A percentile compares a stretch with the other conserved stretches of the same genome.
These are phyloP conservation scores for Andrena dorsata DNA, from an alignment of 2,888 invertebrate species.

Conservation along the genomic window DNA sequence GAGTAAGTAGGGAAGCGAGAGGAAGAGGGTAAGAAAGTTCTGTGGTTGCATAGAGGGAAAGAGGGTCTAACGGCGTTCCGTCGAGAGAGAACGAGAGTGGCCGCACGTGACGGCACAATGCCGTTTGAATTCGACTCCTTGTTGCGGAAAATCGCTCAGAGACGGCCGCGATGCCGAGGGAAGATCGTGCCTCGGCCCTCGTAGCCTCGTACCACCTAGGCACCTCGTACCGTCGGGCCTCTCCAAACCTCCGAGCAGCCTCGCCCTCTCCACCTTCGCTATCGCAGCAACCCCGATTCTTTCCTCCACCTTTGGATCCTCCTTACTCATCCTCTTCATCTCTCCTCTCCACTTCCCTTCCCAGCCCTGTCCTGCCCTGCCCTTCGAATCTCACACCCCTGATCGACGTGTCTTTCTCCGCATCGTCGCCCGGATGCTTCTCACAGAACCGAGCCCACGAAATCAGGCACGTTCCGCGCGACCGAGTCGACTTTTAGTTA, in stretches of 20 bases:
- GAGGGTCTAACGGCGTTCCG: slow-evolving; percentile 72
- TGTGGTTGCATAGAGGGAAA: slow-evolving; percentile 52
- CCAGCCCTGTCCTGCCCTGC: neutral
- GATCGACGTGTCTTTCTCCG: slow-evolving; percentile 13
- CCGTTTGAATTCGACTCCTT: slow-evolving; percentile 79
- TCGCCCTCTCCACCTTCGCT: slow-evolving; percentile 74
- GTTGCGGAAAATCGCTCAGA: slow-evolving; percentile 56
- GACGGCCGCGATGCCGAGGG: slow-evolving; percentile 47
- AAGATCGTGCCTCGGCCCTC: slow-evolving; percentile 58
- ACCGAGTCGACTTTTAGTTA: neutral
- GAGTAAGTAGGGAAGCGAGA: neutral
- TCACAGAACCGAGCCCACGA: slow-evolving; percentile 20
- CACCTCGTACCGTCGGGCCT: slow-evolving; percentile 49
- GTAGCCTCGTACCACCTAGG: slow-evolving; percentile 34
- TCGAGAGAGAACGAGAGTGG: slow-evolving; percentile 79
- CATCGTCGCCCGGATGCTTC: slow-evolving; percentile 3
- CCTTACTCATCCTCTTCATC: slow-evolving; percentile 90
- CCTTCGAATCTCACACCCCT: neutral
- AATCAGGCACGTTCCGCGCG: slow-evolving; percentile 44
- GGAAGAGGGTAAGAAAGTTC: slow-evolving; percentile 44
- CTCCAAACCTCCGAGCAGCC: slow-evolving; percentile 41
- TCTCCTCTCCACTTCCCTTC: slow-evolving; percentile 36
- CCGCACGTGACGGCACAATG: slow-evolving; percentile 83
- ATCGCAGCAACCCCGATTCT: slow-evolving; percentile 81
- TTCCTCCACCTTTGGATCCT: slow-evolving; percentile 89